Base-by-base conservation (phyloP, 2,113 vertebrate species). In the Periophthalmodon schlosseri region DNA sequence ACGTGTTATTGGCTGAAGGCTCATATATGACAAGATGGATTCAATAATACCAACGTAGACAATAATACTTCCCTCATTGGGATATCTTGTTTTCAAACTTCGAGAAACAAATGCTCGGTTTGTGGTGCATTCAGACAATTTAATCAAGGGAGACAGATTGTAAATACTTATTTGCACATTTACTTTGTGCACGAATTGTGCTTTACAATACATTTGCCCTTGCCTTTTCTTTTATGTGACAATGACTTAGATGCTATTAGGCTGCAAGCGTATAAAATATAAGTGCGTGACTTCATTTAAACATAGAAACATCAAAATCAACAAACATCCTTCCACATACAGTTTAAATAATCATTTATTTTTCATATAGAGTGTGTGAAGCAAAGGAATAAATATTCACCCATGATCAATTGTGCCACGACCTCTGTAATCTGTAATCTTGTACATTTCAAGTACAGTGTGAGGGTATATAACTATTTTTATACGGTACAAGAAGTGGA, bases 221-320 rank as follows among this genome's bases (percentile, higher is more conserved):
- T 44, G 39, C 39, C 39, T 44, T 52, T 16, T 18, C 50, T 83
- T 87, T 73, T 79, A 33, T 68, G 78, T 70, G 75, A 60, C 21
- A 84, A 76, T 83, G 82, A 83, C 84, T 83, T 86, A 77, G 57
- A 75, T 72, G 74, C n/a, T 78, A 78, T 67, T 16, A 60, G 49
- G 70, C 76, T 75, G 63, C 52, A 84, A 81, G 79, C 72, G 72
- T 79, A 86, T 60, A 60, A 58, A 24, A 13, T 44, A 2, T 44
- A 10, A 10, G 0, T 44, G 39, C 0, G 8, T 10, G 10, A 44
- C 0, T 44, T 44, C 9, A 44, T 44, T 44, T 44, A 44, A 44
- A 44, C 39, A 44, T 10, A 44, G 39, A 44, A 44, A 10, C 0
- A 10, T 44, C 39, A 44, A 44, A 44, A 9, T 44, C 39, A 44